Conservation (phyloP, 2,888 invertebrate species). For the Drosophila rubida region DNA sequence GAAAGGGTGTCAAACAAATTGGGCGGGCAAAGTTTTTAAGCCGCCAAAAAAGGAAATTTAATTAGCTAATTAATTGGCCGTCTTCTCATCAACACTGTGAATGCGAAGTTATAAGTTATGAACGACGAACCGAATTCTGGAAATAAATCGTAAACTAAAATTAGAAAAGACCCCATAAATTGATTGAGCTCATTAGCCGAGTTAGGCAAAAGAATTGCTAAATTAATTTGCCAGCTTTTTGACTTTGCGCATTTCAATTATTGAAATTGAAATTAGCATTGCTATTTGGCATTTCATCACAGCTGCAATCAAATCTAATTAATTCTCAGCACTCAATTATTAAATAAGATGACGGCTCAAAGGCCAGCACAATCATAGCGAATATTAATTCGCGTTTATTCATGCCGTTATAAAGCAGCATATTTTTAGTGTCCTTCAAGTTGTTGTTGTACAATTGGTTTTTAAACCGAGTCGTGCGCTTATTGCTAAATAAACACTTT, state of each 20-base stretch:
- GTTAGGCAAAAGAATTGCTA: slow-evolving; percentile 38
- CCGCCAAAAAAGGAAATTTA: slow-evolving; percentile 55
- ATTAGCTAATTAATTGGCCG: slow-evolving; percentile 72
- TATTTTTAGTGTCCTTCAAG: background rate
- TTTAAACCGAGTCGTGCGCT: too few species aligned
- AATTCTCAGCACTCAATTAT: background rate
- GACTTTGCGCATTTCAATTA: slow-evolving; percentile 53
- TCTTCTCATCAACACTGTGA: slow-evolving; percentile 31
- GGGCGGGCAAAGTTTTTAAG: slow-evolving; percentile 37
- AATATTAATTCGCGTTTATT: background rate
- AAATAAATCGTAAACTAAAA: slow-evolving; percentile 32
- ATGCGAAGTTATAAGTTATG: slow-evolving; percentile 26
- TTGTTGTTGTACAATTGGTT: background rate
- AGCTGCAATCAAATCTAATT: slow-evolving; percentile 24
- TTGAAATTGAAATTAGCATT: slow-evolving; percentile 33
- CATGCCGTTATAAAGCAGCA: background rate
- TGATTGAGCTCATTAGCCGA: slow-evolving; percentile 21
- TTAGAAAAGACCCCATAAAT: slow-evolving; percentile 22
- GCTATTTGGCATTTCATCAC: slow-evolving; percentile 18
- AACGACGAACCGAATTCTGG: slow-evolving; percentile 2
- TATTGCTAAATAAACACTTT: background rate
- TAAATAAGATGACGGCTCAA: background rate
- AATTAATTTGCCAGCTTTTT: slow-evolving; percentile 39
- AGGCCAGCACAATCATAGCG: background rate
- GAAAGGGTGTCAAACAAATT: slow-evolving; percentile 28